phyloP scores from a whole-genome alignment of 1,140 invertebrate genomes.

The Ceratina japonica region DNA sequence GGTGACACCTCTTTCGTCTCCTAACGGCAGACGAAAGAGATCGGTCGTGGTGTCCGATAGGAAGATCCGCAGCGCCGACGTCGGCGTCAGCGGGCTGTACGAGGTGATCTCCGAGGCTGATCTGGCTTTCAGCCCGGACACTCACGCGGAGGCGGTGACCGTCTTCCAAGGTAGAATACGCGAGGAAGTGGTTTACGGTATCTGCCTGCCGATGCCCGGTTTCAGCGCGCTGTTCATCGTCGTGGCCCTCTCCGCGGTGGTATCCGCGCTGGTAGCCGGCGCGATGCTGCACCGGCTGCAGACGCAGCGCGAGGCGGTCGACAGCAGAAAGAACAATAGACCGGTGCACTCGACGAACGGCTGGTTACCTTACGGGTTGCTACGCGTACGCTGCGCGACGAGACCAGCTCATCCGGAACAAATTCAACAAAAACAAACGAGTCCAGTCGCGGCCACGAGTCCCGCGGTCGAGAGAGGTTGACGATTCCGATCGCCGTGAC shows the following conservation, averaged over 20 bases:
- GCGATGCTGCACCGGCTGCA: constrained; percentile 88
- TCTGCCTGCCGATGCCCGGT: constrained; percentile 92
- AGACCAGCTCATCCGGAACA: constrained; percentile 54
- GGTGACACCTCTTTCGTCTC: constrained; percentile 61
- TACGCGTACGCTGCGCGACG: constrained; percentile 79
- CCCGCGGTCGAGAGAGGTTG: constrained; percentile 67
- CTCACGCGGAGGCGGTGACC: constrained; percentile 88
- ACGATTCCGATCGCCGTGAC: constrained; percentile 9
- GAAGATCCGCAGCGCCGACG: constrained; percentile 88
- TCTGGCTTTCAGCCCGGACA: constrained; percentile 92
- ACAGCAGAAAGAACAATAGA: constrained; percentile 76
- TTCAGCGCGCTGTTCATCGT: constrained; percentile 93
- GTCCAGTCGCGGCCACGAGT: constrained; percentile 50
- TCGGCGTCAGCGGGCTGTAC: constrained; percentile 92
- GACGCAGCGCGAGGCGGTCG: constrained; percentile 84
- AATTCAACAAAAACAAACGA: constrained; percentile 62
- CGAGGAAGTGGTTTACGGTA: constrained; percentile 93
- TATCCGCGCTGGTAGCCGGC: constrained; percentile 88
- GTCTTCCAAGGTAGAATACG: constrained; percentile 92
- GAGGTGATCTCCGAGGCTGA: constrained; percentile 96
- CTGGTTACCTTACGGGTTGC: constrained; percentile 86
- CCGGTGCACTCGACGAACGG: constrained; percentile 79
- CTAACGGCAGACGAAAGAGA: constrained; percentile 79
- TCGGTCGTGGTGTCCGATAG: constrained; percentile 86
- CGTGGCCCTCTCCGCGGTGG: constrained; percentile 90